Percentiles rank a stretch among this genome's conserved stretches.
Conservation (phyloP, 2,113 vertebrate species). For the Vimba vimba region DNA sequence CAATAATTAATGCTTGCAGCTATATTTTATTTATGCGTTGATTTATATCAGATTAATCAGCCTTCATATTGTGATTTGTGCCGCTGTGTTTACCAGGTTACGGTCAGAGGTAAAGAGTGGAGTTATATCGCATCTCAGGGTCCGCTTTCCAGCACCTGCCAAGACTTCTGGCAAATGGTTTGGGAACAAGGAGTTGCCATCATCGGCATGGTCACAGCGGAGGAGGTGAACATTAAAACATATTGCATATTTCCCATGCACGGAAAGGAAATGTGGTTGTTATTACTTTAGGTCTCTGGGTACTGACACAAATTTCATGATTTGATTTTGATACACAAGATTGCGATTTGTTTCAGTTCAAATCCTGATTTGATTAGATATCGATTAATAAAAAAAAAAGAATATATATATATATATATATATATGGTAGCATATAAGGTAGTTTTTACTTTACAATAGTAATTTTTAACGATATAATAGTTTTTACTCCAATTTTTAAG, state of each 20-base stretch:
- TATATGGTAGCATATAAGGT: too few species aligned
- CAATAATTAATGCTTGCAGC: neutral
- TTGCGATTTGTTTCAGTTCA: too few species aligned
- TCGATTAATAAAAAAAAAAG: too few species aligned
- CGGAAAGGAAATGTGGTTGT: neutral
- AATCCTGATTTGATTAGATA: too few species aligned
- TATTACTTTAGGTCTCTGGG: too few species aligned
- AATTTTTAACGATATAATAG: too few species aligned
- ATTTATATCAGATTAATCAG: neutral
- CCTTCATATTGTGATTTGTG: conserved; percentile 6
- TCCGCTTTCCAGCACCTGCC: conserved; percentile 90
- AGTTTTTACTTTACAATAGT: too few species aligned
- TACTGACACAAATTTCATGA: neutral
- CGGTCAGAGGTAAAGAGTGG: conserved; percentile 89
- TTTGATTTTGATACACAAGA: too few species aligned
- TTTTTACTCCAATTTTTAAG: too few species aligned
- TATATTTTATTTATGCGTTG: neutral
- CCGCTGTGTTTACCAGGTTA: conserved; percentile 74
- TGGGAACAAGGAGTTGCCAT: conserved; percentile 96
- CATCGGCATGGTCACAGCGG: conserved; percentile 96
- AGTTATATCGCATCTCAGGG: conserved; percentile 95
- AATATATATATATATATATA: too few species aligned
- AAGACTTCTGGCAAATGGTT: conserved; percentile 99
- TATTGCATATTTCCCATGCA: neutral
- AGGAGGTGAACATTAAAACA: conserved; percentile 79